phyloP scores from a whole-genome alignment of 2,888 invertebrate species.

The Perizoma flavofasciatum region DNA sequence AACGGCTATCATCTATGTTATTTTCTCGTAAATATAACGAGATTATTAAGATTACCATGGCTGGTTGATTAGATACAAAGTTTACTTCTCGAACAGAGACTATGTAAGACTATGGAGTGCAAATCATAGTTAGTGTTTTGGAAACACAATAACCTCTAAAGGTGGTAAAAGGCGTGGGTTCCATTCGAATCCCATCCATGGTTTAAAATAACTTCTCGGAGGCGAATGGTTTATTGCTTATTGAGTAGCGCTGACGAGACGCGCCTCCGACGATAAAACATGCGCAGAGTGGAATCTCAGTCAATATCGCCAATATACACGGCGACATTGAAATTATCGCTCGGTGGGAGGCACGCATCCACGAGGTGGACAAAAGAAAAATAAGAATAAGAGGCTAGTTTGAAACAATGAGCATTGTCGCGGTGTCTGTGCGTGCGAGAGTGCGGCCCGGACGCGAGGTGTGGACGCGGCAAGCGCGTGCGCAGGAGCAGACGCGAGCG shows the following conservation, averaged over 20 bases:
- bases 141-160: constrained; percentile 82
- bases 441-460: constrained; percentile 45
- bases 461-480: constrained; percentile 52
- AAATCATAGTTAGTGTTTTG: constrained; percentile 61
- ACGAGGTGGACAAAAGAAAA: constrained; percentile 63
- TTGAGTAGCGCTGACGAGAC: constrained; percentile 80
- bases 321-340: constrained; percentile 81
- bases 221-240: constrained; percentile 83
- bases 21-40: constrained; percentile 11
- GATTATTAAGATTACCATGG: neutral
- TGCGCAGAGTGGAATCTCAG: constrained; percentile 76
- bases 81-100: constrained; percentile 16
- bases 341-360: constrained; percentile 74
- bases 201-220: constrained; percentile 80
- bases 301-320: constrained; percentile 78
- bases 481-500: constrained; percentile 54
- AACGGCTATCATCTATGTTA: constrained; percentile 14
- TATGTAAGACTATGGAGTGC: constrained; percentile 40
- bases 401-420: constrained; percentile 81
- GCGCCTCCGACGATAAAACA: constrained; percentile 77
- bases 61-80: constrained; percentile 7
- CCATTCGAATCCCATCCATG: constrained; percentile 68
- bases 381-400: constrained; percentile 75
- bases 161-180: constrained; percentile 79
- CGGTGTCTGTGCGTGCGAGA: constrained; percentile 56